These are phyloP conservation scores for Phragmatobia fuliginosa DNA, from an alignment of 2,888 invertebrate genomes.

Conservation along the genomic window DNA sequence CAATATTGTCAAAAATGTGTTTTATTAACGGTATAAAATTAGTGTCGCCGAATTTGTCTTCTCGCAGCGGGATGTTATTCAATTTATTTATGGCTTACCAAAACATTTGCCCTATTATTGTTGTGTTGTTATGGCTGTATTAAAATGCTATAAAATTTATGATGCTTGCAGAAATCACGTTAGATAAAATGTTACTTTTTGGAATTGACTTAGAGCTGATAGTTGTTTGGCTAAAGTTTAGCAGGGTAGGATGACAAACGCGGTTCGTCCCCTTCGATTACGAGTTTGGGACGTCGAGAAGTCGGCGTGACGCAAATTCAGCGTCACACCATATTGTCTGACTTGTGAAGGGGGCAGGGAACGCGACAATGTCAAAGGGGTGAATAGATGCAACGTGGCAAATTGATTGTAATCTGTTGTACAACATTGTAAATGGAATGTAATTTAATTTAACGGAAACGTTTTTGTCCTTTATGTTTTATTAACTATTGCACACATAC, in stretches of 20 bases:
- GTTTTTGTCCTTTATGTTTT: slow-evolving; percentile 49
- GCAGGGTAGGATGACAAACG: slow-evolving; percentile 79
- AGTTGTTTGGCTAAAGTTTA: slow-evolving; percentile 30
- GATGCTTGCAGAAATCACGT: slow-evolving; percentile 70
- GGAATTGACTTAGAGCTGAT: slow-evolving; percentile 45
- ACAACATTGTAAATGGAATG: slow-evolving; percentile 70
- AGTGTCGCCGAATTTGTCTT: slow-evolving; percentile 73
- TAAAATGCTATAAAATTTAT: slow-evolving; percentile 85
- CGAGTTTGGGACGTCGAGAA: slow-evolving; percentile 75
- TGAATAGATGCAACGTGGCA: slow-evolving; percentile 73
- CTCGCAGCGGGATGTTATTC: slow-evolving; percentile 73
- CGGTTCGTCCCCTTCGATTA: slow-evolving; percentile 82
- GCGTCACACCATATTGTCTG: slow-evolving; percentile 83
- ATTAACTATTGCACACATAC: slow-evolving; percentile 22
- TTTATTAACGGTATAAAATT: slow-evolving; percentile 54
- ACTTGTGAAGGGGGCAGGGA: slow-evolving; percentile 55
- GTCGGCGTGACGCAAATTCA: slow-evolving; percentile 77
- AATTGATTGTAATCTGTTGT: slow-evolving; percentile 80
- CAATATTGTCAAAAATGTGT: slow-evolving; percentile 44
- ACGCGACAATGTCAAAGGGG: slow-evolving; percentile 70
- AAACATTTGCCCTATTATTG: slow-evolving; percentile 87
- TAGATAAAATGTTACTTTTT: slow-evolving; percentile 41
- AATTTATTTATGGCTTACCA: slow-evolving; percentile 85
- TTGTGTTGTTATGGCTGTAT: slow-evolving; percentile 84
- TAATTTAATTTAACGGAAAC: slow-evolving; percentile 67